A percentile compares a stretch with the other conserved stretches of the same genome.
These are phyloP conservation scores for Platerodrilus igneus DNA, from an alignment of 2,888 invertebrate genomes.

Conservation along the genomic window DNA sequence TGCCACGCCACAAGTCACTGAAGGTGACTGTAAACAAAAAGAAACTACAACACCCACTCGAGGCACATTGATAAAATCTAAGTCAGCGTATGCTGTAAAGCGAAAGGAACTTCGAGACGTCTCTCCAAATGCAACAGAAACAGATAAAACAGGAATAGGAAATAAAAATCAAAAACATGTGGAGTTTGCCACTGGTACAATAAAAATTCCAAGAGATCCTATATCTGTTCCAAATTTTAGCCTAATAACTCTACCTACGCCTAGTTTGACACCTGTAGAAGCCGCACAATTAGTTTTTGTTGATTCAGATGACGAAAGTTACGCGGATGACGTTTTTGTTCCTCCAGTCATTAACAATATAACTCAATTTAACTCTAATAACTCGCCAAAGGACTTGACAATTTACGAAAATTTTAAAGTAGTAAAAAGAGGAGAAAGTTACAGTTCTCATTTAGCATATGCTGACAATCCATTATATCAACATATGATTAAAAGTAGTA, in stretches of 20 bases:
- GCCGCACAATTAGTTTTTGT: conserved; percentile 65
- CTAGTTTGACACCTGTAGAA: conserved; percentile 63
- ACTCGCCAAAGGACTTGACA: conserved; percentile 27
- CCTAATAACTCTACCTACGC: conserved; percentile 57
- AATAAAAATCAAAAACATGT: conserved; percentile 36
- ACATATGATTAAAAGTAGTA: conserved; percentile 55
- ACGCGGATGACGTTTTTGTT: conserved; percentile 41
- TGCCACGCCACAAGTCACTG: conserved; percentile 36
- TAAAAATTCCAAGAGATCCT: conserved; percentile 58
- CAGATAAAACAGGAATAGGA: conserved; percentile 25
- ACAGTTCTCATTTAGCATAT: conserved; percentile 53
- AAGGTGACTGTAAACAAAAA: conserved; percentile 34
- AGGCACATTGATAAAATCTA: conserved; percentile 53
- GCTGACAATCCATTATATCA: conserved; percentile 51
- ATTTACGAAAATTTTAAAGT: conserved; percentile 55
- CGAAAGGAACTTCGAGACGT: conserved; percentile 45
- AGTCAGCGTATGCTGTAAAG: conserved; percentile 56
- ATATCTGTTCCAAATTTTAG: conserved; percentile 73
- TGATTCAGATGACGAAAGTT: conserved; percentile 62
- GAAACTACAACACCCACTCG: conserved; percentile 41
- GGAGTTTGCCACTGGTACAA: conserved; percentile 43
- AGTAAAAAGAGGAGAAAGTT: conserved; percentile 51
- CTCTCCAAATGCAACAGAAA: conserved; percentile 42
- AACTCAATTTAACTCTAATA: conserved; percentile 30
- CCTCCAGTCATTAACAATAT: conserved; percentile 28